A percentile compares a stretch with the other conserved stretches of the same genome.
These are phyloP conservation scores for Bungarus multicinctus DNA, from an alignment of 2,113 vertebrate species.

Conservation along the genomic window DNA sequence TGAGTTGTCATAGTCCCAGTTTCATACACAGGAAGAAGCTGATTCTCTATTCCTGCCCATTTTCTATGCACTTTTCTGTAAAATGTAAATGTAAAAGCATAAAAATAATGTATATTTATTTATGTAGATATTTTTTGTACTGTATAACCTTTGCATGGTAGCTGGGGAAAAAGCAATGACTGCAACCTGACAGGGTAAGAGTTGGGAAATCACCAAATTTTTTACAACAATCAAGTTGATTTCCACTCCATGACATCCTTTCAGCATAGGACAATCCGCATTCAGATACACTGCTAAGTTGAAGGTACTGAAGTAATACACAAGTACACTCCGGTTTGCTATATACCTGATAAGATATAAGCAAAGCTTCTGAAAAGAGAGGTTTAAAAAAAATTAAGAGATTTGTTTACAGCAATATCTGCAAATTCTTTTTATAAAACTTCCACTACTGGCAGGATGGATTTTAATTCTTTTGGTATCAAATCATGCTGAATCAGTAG, in stretches of 20 bases:
- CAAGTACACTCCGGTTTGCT: background rate
- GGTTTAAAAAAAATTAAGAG: background rate
- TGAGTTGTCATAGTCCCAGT: background rate
- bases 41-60: background rate
- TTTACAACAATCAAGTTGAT: background rate
- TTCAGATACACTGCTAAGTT: background rate
- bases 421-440: background rate
- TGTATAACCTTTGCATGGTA: background rate
- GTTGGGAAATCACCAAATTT: background rate
- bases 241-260: background rate
- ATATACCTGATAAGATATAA: too few species aligned
- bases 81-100: background rate
- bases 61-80: background rate
- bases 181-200: background rate
- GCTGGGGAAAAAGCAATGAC: background rate
- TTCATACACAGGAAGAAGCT: background rate
- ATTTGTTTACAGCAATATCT: background rate
- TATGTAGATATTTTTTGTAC: background rate
- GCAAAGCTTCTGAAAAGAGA: too few species aligned
- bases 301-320: background rate
- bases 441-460: background rate
- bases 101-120: background rate
- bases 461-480: conserved; percentile 1
- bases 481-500: background rate
- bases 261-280: background rate